Percentiles rank a stretch among this genome's conserved stretches.
These are phyloP conservation scores for Ptilorrhoa leucosticta DNA, from an alignment of 2,113 vertebrate species.

Conservation along the genomic window DNA sequence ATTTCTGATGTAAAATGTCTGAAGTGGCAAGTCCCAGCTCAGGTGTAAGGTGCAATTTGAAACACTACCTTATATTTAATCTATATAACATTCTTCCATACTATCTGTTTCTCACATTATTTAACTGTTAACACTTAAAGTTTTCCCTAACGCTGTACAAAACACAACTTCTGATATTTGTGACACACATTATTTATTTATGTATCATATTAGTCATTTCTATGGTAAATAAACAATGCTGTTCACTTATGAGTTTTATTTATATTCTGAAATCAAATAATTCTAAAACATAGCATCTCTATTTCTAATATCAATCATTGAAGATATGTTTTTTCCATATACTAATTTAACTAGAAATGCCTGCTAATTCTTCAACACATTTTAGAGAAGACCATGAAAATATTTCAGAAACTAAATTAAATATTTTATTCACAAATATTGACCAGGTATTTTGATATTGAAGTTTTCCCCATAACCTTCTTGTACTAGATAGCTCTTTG, in stretches of 20 bases:
- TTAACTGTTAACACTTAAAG: not conserved
- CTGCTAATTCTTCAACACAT: not conserved
- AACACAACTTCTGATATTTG: not conserved
- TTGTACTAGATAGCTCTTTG: not conserved
- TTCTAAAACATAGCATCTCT: not conserved
- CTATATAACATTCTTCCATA: not conserved
- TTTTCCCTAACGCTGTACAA: not conserved
- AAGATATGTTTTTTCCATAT: not conserved
- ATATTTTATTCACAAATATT: too few species aligned
- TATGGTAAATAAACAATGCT: not conserved
- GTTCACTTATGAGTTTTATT: not conserved
- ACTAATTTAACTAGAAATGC: not conserved
- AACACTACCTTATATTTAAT: not conserved
- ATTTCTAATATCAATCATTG: not conserved
- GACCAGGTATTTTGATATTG: not conserved
- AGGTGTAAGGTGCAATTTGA: not conserved
- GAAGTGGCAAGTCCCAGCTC: not conserved
- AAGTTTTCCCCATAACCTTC: not conserved
- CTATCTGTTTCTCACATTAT: not conserved
- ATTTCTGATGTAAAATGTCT: constrained; percentile 1
- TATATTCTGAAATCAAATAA: not conserved
- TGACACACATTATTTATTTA: not conserved
- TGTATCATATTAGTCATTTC: not conserved
- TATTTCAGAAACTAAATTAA: not conserved
- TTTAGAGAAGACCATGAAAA: not conserved